These are phyloP conservation scores for Hanleya hanleyi DNA, from an alignment of 2,888 invertebrate genomes.

Conservation along the genomic window DNA sequence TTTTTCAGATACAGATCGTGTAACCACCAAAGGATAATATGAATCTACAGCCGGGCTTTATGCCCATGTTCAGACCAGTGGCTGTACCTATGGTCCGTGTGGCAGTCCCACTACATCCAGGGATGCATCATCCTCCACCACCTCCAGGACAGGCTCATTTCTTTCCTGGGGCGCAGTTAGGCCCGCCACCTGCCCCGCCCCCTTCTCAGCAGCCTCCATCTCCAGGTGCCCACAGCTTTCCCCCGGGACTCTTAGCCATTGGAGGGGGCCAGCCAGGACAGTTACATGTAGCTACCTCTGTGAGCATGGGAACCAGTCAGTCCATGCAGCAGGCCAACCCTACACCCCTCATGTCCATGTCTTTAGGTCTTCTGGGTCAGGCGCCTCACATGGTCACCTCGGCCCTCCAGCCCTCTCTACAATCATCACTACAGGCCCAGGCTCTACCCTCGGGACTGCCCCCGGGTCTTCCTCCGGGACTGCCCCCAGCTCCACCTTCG, in stretches of 20 bases:
- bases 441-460: neutral
- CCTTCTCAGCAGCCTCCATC: neutral
- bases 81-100: neutral
- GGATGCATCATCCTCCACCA: neutral
- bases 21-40: neutral
- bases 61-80: slow-evolving; percentile 3
- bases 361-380: neutral
- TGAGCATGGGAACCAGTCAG: neutral
- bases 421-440: neutral
- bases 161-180: neutral
- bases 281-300: neutral
- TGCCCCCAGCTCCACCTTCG: neutral
- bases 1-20: too few relatives aligned
- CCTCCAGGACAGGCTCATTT: neutral
- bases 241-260: neutral
- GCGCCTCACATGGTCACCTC: neutral
- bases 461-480: neutral
- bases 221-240: neutral
- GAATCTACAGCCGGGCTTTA: slow-evolving; percentile 4
- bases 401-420: neutral
- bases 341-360: neutral
- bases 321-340: neutral
- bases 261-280: neutral
- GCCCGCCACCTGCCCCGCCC: neutral
- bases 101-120: slow-evolving; percentile 1